Conservation (phyloP, 2,113 vertebrate species). For the Arothron firmamentum region DNA sequence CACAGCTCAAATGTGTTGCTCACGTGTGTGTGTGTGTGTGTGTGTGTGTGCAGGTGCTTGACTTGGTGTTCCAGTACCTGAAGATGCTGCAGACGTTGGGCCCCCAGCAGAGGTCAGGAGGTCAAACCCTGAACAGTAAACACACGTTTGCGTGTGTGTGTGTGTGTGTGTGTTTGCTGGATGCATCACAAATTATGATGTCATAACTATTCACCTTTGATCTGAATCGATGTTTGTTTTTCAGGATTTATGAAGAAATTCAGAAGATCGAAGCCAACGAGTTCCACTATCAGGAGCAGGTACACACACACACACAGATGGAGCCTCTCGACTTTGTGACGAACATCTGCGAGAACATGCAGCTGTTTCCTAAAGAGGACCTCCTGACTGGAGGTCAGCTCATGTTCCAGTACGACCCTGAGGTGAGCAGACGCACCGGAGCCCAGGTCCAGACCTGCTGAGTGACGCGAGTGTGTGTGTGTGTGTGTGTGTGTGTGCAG, state of each 20-base stretch:
- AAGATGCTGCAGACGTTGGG: slow-evolving; percentile 92
- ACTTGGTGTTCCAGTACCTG: slow-evolving; percentile 92
- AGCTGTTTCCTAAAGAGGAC: slow-evolving; percentile 88
- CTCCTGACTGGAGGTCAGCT: slow-evolving; percentile 93
- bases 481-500: slow-evolving; percentile 59
- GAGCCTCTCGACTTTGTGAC: slow-evolving; percentile 94
- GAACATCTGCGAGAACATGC: slow-evolving; percentile 97
- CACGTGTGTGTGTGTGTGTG: neutral
- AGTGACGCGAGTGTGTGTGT: neutral
- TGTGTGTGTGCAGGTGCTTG: slow-evolving; percentile 77
- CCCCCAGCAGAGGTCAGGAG: slow-evolving; percentile 84
- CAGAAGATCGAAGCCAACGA: slow-evolving; percentile 95
- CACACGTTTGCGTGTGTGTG: no score
- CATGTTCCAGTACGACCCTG: slow-evolving; percentile 79
- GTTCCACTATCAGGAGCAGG: slow-evolving; percentile 97
- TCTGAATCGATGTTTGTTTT: neutral
- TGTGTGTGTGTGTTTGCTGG: no score
- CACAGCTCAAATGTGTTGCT: no score
- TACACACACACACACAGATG: slow-evolving; percentile 75
- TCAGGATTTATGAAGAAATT: slow-evolving; percentile 94
- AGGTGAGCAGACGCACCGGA: slow-evolving; percentile 30
- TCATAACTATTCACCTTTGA: neutral
- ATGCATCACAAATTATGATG: neutral
- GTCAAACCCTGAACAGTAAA: neutral
- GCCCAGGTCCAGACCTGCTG: neutral